Percentiles rank a stretch among this genome's conserved stretches.
Evolutionary conservation across 2,797 vertebrate species (phyloP).

Genomic region (Halcyon smyrnensis): DNA sequence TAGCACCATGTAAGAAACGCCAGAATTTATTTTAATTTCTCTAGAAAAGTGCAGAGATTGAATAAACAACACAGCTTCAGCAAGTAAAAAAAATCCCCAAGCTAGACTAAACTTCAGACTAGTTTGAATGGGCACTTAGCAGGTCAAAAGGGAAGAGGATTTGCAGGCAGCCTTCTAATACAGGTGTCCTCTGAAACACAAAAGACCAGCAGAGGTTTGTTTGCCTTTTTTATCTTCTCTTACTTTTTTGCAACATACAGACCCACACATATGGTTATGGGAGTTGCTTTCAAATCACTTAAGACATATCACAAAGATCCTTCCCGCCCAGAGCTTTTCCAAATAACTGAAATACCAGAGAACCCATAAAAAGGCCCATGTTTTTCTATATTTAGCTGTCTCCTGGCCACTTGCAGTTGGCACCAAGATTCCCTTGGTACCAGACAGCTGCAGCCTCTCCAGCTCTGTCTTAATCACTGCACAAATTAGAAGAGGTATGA

Average conservation of each 20-base stretch:
- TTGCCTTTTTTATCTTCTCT: not conserved
- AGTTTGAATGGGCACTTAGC: not conserved
- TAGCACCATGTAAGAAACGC: not conserved
- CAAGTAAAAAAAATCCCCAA: not conserved
- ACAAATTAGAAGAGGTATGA: not conserved
- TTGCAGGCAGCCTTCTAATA: not conserved
- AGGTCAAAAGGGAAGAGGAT: not conserved
- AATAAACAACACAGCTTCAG: not conserved
- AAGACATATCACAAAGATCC: not conserved
- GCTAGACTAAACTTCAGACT: not conserved
- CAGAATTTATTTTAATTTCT: not conserved
- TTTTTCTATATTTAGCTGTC: slow-evolving; percentile 17
- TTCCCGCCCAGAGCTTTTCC: not conserved
- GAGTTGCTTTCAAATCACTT: not conserved
- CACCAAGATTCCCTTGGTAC: not conserved
- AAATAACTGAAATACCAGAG: slow-evolving; percentile 43
- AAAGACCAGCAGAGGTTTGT: not conserved
- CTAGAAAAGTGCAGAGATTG: not conserved
- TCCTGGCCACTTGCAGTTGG: not conserved
- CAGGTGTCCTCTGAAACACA: not conserved
- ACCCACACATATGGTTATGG: accelerated
- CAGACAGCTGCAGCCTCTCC: not conserved
- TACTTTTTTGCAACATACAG: not conserved
- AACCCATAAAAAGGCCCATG: not conserved
- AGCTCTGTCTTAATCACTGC: not conserved